Percentiles rank a stretch among this genome's conserved stretches.
Evolutionary conservation across 2,888 invertebrate species (phyloP).

Genomic region (Melinopterus prodromus): DNA sequence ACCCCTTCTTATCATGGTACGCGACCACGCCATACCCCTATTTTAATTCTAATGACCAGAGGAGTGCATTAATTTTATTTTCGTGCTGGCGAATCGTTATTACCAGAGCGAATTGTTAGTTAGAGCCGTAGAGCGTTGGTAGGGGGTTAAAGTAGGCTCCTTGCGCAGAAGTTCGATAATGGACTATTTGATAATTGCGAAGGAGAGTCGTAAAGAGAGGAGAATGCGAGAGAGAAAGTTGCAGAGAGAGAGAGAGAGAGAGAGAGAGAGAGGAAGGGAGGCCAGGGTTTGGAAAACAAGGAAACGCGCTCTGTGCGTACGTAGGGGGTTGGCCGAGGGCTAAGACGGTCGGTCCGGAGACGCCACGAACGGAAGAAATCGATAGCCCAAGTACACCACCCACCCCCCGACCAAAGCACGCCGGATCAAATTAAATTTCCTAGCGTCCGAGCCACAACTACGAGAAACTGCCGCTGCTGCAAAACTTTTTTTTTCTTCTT

Average conservation of each 20-base stretch:
- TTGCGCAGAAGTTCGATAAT: background rate
- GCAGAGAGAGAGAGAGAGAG: no score
- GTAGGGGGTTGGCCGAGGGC: background rate
- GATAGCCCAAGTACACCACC: background rate
- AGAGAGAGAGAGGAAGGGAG: constrained; percentile 45
- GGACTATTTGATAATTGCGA: constrained; percentile 10
- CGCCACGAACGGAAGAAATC: constrained; percentile 4
- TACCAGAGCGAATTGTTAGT: background rate
- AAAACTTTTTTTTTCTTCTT: background rate
- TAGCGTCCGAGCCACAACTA: background rate
- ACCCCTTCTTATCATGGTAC: background rate
- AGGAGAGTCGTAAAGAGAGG: constrained; percentile 11
- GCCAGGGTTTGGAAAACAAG: constrained; percentile 41
- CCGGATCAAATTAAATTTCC: background rate
- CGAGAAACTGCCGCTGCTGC: background rate
- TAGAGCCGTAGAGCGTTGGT: background rate
- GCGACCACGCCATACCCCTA: background rate
- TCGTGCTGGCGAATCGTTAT: background rate
- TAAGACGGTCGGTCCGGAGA: constrained; percentile 4
- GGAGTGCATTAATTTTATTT: background rate
- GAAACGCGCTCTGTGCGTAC: background rate
- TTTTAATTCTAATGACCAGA: background rate
- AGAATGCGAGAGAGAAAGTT: constrained; percentile 48
- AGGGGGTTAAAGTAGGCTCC: background rate
- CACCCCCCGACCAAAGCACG: background rate